Conservation (phyloP, 1,140 invertebrate species). For the Vanessa tameamea region DNA sequence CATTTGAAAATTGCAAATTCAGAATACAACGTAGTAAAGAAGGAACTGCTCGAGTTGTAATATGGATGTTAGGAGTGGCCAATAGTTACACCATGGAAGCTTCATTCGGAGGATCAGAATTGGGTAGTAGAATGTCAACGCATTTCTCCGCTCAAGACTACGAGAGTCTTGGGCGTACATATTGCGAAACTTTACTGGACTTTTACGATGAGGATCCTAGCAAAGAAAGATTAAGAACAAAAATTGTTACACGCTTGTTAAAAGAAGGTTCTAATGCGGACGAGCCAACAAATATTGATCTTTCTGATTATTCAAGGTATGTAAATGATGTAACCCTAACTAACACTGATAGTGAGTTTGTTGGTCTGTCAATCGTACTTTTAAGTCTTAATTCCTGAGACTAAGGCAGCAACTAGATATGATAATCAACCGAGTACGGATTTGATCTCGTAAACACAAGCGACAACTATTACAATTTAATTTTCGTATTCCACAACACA, state of each 20-base stretch:
- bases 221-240: constrained; percentile 89
- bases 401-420: too few species aligned
- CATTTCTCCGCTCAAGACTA: constrained; percentile 91
- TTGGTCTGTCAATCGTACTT: too few species aligned
- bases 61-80: constrained; percentile 96
- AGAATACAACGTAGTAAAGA: constrained; percentile 95
- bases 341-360: too few species aligned
- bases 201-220: constrained; percentile 93
- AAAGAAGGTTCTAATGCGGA: constrained; percentile 93
- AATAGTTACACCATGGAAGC: constrained; percentile 98
- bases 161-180: constrained; percentile 88
- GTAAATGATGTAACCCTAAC: not conserved
- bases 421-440: too few species aligned
- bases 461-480: too few species aligned
- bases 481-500: constrained; percentile 50
- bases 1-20: constrained; percentile 96
- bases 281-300: constrained; percentile 90
- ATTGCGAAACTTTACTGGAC: constrained; percentile 95
- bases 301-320: constrained; percentile 93
- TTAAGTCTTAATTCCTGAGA: too few species aligned
- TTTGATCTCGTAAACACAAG: too few species aligned
- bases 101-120: constrained; percentile 93
- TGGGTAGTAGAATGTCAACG: constrained; percentile 89
- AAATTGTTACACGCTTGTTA: constrained; percentile 88
- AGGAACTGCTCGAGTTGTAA: constrained; percentile 94